phyloP scores from a whole-genome alignment of 1,140 invertebrate genomes.

The Leptinotarsa undecemlineata region DNA sequence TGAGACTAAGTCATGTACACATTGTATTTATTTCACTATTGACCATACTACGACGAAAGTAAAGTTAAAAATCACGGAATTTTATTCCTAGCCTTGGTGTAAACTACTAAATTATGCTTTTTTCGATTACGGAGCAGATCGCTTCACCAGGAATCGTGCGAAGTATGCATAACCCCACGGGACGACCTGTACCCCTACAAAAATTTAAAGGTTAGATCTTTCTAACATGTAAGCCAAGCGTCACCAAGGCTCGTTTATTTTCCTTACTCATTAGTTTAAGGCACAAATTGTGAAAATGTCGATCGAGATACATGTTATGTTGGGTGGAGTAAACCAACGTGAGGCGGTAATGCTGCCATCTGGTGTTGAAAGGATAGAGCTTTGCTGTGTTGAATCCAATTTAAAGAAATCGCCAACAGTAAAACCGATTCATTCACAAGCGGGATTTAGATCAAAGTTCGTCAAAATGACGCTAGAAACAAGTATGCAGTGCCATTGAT shows the following conservation, averaged over 20 bases:
- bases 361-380: not conserved
- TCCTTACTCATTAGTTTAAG: slow-evolving; percentile 72
- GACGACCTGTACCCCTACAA: slow-evolving; percentile 76
- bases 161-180: slow-evolving; percentile 69
- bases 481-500: no score
- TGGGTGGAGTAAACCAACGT: not conserved
- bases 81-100: no score
- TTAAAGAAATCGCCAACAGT: no score
- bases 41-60: no score
- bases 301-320: not conserved
- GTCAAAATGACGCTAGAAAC: no score
- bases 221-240: slow-evolving; percentile 64
- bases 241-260: slow-evolving; percentile 82
- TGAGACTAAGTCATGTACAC: no score
- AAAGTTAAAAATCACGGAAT: no score
- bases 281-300: not conserved
- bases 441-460: no score
- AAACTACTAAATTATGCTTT: no score
- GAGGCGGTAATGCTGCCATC: not conserved
- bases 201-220: slow-evolving; percentile 68
- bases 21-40: no score
- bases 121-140: slow-evolving; percentile 61
- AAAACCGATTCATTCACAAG: no score
- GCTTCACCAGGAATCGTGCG: slow-evolving; percentile 65
- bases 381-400: no score